phyloP scores from a whole-genome alignment of 2,888 invertebrate genomes.

The Cryptophagus acutangulus region DNA sequence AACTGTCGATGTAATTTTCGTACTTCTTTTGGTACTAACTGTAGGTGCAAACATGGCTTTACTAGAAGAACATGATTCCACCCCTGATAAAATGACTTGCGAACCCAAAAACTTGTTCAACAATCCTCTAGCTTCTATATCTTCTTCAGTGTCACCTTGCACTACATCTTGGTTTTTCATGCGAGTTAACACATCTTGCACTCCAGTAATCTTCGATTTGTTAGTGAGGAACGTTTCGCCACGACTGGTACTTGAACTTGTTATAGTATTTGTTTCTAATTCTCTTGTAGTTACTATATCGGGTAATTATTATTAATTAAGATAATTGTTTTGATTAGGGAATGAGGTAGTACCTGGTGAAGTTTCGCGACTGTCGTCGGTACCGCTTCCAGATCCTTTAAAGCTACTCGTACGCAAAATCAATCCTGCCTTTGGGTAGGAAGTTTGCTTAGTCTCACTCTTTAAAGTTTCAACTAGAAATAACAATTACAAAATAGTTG shows the following conservation, averaged over 20 bases:
- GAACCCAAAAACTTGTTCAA: constrained; percentile 81
- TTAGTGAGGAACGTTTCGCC: constrained; percentile 67
- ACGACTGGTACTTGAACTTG: constrained; percentile 20
- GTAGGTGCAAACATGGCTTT: constrained; percentile 18
- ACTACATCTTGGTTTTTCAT: constrained; percentile 53
- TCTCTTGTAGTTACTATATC: constrained; percentile 8
- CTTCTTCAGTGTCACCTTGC: constrained; percentile 62
- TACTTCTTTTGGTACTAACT: constrained; percentile 21
- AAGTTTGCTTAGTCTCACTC: constrained; percentile 45
- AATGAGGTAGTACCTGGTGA: constrained; percentile 32
- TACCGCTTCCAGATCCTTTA: constrained; percentile 47
- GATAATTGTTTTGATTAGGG: constrained; percentile 7
- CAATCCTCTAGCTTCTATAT: constrained; percentile 67
- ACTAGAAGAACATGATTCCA: constrained; percentile 52
- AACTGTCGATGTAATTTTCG: constrained; percentile 32
- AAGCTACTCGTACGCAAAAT: constrained; percentile 63
- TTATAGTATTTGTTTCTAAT: neutral
- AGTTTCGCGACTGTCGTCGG: constrained; percentile 30
- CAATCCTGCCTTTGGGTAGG: constrained; percentile 70
- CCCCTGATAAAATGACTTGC: constrained; percentile 73
- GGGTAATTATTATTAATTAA: neutral
- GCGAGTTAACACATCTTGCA: constrained; percentile 69
- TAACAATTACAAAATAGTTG: constrained; percentile 3
- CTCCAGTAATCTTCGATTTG: constrained; percentile 64
- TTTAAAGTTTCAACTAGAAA: constrained; percentile 53